phyloP scores from a whole-genome alignment of 2,888 invertebrate species.

The Elmis aenea region DNA sequence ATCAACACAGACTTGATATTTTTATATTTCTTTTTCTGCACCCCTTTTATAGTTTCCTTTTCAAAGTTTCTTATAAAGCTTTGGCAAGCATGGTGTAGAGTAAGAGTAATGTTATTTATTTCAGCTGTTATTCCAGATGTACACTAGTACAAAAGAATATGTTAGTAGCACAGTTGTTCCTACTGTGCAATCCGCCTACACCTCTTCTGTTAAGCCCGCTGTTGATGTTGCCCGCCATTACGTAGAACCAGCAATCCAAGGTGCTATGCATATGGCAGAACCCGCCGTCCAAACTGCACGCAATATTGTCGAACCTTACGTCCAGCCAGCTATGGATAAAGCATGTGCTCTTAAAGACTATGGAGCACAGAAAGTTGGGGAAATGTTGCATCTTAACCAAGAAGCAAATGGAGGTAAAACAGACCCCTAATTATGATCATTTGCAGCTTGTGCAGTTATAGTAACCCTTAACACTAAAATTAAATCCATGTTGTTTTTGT shows the following conservation, averaged over 20 bases:
- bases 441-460: no score
- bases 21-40: no score
- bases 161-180: constrained; percentile 37
- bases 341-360: constrained; percentile 35
- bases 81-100: no score
- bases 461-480: no score
- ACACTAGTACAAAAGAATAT: constrained; percentile 43
- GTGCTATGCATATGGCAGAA: constrained; percentile 17
- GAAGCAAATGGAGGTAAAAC: no score
- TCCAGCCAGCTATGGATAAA: constrained; percentile 33
- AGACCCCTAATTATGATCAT: no score
- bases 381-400: constrained; percentile 26
- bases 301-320: constrained; percentile 28
- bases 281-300: constrained; percentile 11
- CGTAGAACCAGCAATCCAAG: constrained; percentile 25
- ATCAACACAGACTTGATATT: no score
- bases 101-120: constrained; percentile 27
- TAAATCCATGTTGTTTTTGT: no score
- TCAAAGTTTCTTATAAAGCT: no score
- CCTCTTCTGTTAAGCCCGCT: constrained; percentile 29
- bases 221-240: constrained; percentile 19
- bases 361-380: constrained; percentile 36
- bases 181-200: constrained; percentile 28
- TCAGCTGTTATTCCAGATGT: constrained; percentile 43
- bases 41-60: no score